Conservation (phyloP, 2,113 vertebrate genomes). For the Psephotus haematonotus region DNA sequence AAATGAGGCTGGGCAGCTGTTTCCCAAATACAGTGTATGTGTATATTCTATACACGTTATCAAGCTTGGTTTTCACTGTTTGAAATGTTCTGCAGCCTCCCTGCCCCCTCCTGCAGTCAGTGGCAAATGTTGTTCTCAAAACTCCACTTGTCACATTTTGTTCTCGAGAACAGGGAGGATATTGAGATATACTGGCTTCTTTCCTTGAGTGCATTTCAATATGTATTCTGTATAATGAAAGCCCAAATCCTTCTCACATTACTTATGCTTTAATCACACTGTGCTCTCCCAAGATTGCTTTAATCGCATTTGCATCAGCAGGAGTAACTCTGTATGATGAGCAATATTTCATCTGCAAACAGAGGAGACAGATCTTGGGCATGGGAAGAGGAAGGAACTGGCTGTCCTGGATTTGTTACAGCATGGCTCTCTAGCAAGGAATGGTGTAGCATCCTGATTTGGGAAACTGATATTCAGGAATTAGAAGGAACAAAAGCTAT, state of each 20-base stretch:
- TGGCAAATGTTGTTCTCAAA: slow-evolving; percentile 43
- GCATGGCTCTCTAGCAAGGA: neutral
- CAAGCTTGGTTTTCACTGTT: neutral
- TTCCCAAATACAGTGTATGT: neutral
- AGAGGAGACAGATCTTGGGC: neutral
- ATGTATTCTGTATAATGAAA: slow-evolving; percentile 42
- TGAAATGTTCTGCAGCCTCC: neutral
- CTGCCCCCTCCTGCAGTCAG: slow-evolving; percentile 34
- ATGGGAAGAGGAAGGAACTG: neutral
- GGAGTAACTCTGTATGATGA: slow-evolving; percentile 4
- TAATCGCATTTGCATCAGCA: slow-evolving; percentile 51
- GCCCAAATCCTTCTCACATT: slow-evolving; percentile 49
- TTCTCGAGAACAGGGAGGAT: slow-evolving; percentile 31
- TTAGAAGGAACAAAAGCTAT: neutral
- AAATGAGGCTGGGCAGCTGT: slow-evolving; percentile 43
- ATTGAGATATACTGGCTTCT: slow-evolving; percentile 40
- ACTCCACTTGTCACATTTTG: slow-evolving; percentile 46
- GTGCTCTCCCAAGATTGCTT: slow-evolving; percentile 47
- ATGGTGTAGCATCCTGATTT: neutral
- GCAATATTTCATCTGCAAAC: slow-evolving; percentile 45
- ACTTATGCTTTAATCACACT: slow-evolving; percentile 49
- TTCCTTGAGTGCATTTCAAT: slow-evolving; percentile 46
- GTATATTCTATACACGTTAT: neutral
- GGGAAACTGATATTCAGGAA: neutral
- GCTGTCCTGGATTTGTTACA: neutral